Conservation (phyloP, 1,140 invertebrate genomes). For the Zaprionus gabonicus region DNA sequence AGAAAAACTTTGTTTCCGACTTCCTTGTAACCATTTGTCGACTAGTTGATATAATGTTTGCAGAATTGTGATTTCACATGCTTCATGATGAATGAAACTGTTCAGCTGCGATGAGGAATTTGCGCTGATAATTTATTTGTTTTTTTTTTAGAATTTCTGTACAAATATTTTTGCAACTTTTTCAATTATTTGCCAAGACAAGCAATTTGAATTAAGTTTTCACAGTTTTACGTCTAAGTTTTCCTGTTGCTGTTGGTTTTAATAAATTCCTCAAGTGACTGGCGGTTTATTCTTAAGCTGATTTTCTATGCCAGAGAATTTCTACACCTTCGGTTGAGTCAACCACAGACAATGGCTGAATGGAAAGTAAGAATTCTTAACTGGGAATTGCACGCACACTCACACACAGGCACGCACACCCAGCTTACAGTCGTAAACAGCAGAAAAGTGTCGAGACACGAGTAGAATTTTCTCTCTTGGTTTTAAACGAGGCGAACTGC, state of each 20-base stretch:
- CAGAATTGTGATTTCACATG: too few species aligned
- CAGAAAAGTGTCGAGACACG: conserved; percentile 39
- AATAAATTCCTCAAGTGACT: background rate
- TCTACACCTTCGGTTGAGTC: conserved; percentile 6
- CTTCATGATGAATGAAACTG: too few species aligned
- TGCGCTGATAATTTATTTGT: too few species aligned
- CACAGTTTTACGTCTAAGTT: background rate
- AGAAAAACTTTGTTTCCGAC: too few species aligned
- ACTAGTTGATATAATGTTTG: too few species aligned
- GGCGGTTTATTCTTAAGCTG: conserved; percentile 1
- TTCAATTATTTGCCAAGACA: background rate
- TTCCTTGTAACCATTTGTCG: too few species aligned
- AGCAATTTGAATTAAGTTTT: background rate
- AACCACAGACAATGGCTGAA: conserved; percentile 12
- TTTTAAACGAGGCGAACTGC: conserved; percentile 20
- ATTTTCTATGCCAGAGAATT: conserved; percentile 13
- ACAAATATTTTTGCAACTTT: background rate
- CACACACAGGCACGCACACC: background rate
- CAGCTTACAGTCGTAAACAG: conserved; percentile 21
- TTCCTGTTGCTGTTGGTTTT: background rate
- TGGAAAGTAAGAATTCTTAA: conserved; percentile 17
- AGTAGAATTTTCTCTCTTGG: conserved; percentile 40
- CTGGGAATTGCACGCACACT: conserved; percentile 9
- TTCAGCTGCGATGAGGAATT: too few species aligned
- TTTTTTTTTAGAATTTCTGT: too few species aligned